A percentile compares a stretch with the other conserved stretches of the same genome.
phyloP scores from a whole-genome alignment of 1,140 invertebrate genomes.

The Drosophila cardini region DNA sequence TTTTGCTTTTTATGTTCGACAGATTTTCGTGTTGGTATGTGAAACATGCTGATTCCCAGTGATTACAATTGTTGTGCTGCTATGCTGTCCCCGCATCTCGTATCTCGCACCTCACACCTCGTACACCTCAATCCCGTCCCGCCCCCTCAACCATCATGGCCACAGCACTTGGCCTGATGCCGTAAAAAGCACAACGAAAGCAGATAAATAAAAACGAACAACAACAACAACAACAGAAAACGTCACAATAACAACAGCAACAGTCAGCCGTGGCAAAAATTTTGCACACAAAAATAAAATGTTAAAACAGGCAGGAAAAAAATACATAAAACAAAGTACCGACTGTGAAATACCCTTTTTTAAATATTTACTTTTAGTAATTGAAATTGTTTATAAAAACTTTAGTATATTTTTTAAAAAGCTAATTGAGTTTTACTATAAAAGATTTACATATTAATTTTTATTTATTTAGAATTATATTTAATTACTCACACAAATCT shows the following conservation, averaged over 20 bases:
- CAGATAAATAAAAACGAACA: constrained; percentile 73
- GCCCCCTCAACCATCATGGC: constrained; percentile 7
- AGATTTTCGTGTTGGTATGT: constrained; percentile 83
- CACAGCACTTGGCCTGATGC: constrained; percentile 45
- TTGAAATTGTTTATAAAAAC: no score
- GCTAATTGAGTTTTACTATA: no score
- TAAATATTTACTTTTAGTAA: neutral
- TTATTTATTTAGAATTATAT: no score
- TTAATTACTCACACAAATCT: no score
- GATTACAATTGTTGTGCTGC: constrained; percentile 78
- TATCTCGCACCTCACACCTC: no score
- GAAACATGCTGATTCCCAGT: constrained; percentile 82
- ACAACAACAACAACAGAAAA: constrained; percentile 12
- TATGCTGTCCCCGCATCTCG: constrained; percentile 1
- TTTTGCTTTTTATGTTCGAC: constrained; percentile 81
- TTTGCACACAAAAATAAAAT: constrained; percentile 61
- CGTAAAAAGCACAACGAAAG: constrained; percentile 71
- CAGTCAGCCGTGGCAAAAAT: constrained; percentile 49
- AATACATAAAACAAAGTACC: neutral
- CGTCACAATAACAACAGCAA: constrained; percentile 37
- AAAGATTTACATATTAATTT: no score
- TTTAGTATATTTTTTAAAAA: neutral
- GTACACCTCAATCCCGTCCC: no score
- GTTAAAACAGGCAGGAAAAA: constrained; percentile 44
- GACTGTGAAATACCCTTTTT: neutral